Evolutionary conservation across 1,140 invertebrate species (phyloP).

Genomic region (Orchesella cincta): DNA sequence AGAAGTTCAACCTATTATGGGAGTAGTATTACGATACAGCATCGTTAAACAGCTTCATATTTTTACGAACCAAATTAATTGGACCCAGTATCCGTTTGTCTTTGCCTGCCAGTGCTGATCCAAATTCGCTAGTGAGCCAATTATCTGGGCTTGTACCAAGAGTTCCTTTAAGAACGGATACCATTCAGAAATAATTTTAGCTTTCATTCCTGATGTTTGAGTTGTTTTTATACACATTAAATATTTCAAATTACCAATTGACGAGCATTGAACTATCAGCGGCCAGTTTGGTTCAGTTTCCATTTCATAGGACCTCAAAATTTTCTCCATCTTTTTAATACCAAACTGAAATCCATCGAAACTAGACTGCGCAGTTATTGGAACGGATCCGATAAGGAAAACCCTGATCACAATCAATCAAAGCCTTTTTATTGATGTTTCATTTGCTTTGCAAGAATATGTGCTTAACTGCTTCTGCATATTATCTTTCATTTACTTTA

Average conservation of each 20-base stretch:
- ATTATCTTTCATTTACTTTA: slow-evolving; percentile 66
- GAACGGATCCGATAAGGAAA: slow-evolving; percentile 79
- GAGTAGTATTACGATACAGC: slow-evolving; percentile 26
- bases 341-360: slow-evolving; percentile 48
- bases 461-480: background rate
- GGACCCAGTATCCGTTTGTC: background rate
- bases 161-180: slow-evolving; percentile 12
- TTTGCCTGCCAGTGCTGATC: slow-evolving; percentile 30
- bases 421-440: no score
- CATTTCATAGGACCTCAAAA: background rate
- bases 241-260: slow-evolving; percentile 68
- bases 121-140: slow-evolving; percentile 49
- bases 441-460: no score
- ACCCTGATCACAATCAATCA: slow-evolving; percentile 63
- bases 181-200: no score
- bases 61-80: slow-evolving; percentile 18
- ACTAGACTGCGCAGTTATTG: slow-evolving; percentile 57
- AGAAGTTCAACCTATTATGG: background rate
- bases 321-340: slow-evolving; percentile 44
- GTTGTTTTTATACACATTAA: background rate
- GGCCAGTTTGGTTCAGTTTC: slow-evolving; percentile 63
- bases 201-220: no score
- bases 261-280: slow-evolving; percentile 82
- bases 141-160: slow-evolving; percentile 32
- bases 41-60: no score